Evolutionary conservation across 2,888 invertebrate species (phyloP), one percentile per base, ranked within the genome.

Genomic region (Amiota minor): DNA sequence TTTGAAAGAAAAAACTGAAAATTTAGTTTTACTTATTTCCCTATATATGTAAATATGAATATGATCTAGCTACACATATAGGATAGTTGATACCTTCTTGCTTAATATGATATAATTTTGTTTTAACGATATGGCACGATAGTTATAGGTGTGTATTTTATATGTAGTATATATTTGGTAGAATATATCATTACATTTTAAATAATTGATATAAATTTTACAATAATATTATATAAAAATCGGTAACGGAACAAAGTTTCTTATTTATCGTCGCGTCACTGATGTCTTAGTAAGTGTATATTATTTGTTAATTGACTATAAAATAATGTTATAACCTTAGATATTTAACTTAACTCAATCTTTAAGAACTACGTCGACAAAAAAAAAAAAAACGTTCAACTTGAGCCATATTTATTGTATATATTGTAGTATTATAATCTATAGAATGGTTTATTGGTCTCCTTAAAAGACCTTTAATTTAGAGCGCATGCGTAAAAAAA

Each of bases 51-150:
- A 71, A n/a, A 9, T 74, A 68, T 59, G 12, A 71, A 53, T 71
- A 35, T 72, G 45, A n/a, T 53, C 2, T 73, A 23, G 23, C 23
- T 23, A 35, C 2, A 35, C 6, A 35, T 35, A 0, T 35, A 35
- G 35, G 35, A 35, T 35, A 35, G 35, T 35, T 35, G 35, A 35
- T 35, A 35, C 35, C 35, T 35, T 35, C 35, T 35, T 35, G 35
- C 35, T 35, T 2, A 35, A 35, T 35, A 35, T 35, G 35, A 35
- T 35, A 35, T 35, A 35, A 35, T 20, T 49, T 75, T 71, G 72
- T 14, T 49, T 8, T 64, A 81, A 78, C 84, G 84, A 83, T 84
- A 84, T 83, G 84, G 83, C 83, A 83, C 83, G 83, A 82, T 81
- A 73, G 72, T 76, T 78, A n/a, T 65, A 23, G 14, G 0, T 53